Conservation (phyloP, 2,797 vertebrate genomes). For the Sphenodon punctatus region DNA sequence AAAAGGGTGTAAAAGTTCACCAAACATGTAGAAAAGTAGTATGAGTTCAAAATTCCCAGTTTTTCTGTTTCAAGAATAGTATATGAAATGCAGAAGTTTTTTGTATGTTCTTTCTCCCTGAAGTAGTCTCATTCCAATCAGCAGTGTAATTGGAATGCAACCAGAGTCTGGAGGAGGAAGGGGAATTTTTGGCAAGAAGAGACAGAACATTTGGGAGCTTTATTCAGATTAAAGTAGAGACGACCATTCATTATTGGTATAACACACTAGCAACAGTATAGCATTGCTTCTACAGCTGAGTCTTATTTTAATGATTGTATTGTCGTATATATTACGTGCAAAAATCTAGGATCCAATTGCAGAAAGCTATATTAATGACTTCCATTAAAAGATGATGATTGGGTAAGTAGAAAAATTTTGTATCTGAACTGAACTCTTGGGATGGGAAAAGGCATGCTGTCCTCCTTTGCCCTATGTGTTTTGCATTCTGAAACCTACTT, state of each 20-base stretch:
- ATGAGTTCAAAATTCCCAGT: constrained; percentile 4
- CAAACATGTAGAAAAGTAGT: background rate
- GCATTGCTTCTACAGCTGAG: constrained; percentile 75
- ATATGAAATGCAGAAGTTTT: constrained; percentile 27
- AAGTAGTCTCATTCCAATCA: constrained; percentile 75
- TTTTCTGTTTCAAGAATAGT: constrained; percentile 33
- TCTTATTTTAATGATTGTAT: constrained; percentile 64
- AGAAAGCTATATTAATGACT: constrained; percentile 49
- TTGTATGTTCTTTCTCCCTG: constrained; percentile 40
- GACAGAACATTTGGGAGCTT: constrained; percentile 53
- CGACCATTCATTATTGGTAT: constrained; percentile 73
- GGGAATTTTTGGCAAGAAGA: constrained; percentile 73
- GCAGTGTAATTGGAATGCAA: constrained; percentile 79
- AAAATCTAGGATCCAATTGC: constrained; percentile 62
- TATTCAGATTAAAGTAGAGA: constrained; percentile 78
- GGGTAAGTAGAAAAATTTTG: constrained; percentile 12
- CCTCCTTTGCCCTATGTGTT: fast-evolving
- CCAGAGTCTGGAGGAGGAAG: constrained; percentile 75
- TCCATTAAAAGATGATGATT: constrained; percentile 52
- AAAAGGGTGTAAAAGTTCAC: background rate
- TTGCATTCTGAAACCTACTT: background rate
- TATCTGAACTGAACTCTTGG: constrained; percentile 27
- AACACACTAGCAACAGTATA: constrained; percentile 52
- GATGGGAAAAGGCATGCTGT: constrained; percentile 15
- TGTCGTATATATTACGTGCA: constrained; percentile 53